These are phyloP conservation scores for Chromobotia macracanthus DNA, from an alignment of 2,797 vertebrate species.

Conservation along the genomic window DNA sequence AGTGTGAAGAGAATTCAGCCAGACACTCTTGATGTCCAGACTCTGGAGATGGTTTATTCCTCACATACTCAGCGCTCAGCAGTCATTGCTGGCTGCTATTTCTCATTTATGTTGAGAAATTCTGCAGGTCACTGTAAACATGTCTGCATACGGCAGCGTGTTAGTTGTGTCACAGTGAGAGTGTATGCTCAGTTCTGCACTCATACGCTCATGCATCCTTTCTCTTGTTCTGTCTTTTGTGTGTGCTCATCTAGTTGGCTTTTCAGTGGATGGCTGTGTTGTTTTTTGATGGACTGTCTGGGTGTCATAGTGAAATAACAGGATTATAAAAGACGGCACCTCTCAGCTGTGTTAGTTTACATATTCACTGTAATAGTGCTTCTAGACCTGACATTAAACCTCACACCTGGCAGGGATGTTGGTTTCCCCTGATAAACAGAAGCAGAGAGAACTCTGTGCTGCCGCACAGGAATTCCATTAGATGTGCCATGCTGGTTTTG, in stretches of 20 bases:
- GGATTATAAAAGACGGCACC: slow-evolving; percentile 9
- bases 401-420: slow-evolving; percentile 47
- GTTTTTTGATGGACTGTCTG: slow-evolving; percentile 3
- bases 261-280: background rate
- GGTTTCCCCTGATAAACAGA: slow-evolving; percentile 51
- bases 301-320: slow-evolving; percentile 14
- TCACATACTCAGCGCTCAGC: background rate
- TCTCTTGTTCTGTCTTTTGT: background rate
- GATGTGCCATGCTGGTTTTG: slow-evolving; percentile 1
- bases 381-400: slow-evolving; percentile 9
- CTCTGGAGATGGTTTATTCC: slow-evolving; percentile 8
- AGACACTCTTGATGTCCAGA: background rate
- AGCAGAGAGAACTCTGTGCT: slow-evolving; percentile 37
- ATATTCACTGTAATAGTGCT: slow-evolving; percentile 12
- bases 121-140: slow-evolving; percentile 1
- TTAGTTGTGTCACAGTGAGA: background rate
- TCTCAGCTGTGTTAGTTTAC: slow-evolving; percentile 12
- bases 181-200: background rate
- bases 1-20: background rate
- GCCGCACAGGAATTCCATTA: slow-evolving; percentile 37
- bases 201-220: too few relatives aligned
- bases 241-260: background rate
- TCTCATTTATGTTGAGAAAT: slow-evolving; percentile 4
- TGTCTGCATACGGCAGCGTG: background rate
- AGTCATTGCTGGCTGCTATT: too few relatives aligned